Conservation (phyloP, 2,888 invertebrate species). For the Andrena fulva region DNA sequence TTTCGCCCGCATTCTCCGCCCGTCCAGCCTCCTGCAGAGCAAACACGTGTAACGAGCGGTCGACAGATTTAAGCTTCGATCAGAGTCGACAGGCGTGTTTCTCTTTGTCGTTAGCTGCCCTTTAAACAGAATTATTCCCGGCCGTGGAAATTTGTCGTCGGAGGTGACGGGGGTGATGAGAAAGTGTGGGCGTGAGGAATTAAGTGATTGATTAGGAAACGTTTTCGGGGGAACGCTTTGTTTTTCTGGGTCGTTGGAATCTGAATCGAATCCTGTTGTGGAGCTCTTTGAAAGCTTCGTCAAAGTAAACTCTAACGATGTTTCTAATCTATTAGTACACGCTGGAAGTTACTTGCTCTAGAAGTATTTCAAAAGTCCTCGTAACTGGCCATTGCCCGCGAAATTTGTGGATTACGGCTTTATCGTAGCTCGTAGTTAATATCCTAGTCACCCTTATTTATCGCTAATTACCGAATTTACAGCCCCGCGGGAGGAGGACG, state of each 20-base stretch:
- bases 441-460: conserved; percentile 37
- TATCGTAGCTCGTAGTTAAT: conserved; percentile 25
- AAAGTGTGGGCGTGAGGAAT: background rate
- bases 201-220: background rate
- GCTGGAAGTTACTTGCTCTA: background rate
- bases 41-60: conserved; percentile 48
- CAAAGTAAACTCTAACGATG: too few relatives aligned
- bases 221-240: background rate
- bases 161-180: background rate
- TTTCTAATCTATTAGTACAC: background rate
- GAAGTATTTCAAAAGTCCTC: background rate
- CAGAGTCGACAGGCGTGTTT: conserved; percentile 7
- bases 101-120: conserved; percentile 29
- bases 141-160: background rate
- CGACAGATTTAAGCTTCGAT: conserved; percentile 33
- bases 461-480: conserved; percentile 64
- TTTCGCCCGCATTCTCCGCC: conserved; percentile 5
- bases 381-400: background rate
- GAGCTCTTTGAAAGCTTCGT: too few relatives aligned
- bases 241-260: background rate
- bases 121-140: conserved; percentile 34
- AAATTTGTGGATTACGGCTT: conserved; percentile 1
- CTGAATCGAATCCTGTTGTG: too few relatives aligned
- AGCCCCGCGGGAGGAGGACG: conserved; percentile 81
- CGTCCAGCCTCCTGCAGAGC: background rate